Conservation (phyloP, 1,140 invertebrate species). For the Pogonus chalceus region DNA sequence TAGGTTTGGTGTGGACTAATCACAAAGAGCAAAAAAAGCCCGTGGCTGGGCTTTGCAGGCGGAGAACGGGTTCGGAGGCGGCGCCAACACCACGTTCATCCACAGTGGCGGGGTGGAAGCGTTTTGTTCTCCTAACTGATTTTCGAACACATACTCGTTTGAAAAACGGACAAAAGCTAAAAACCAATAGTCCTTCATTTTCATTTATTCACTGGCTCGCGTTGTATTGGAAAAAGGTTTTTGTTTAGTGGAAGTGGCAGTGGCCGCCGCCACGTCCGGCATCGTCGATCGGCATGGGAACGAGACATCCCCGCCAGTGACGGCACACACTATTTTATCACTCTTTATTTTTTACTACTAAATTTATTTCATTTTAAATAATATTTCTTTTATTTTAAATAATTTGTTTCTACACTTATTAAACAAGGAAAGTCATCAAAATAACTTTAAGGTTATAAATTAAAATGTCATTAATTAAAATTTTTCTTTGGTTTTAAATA, state of each 20-base stretch:
- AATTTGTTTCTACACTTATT: too few relatives aligned
- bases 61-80: conserved; percentile 9
- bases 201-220: conserved; percentile 32
- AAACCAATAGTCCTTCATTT: conserved; percentile 36
- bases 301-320: too few relatives aligned
- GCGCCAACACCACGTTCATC: conserved; percentile 4
- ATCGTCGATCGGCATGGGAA: too few relatives aligned
- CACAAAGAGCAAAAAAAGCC: conserved; percentile 34
- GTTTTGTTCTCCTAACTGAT: conserved; percentile 35
- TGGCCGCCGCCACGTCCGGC: background rate
- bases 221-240: conserved; percentile 32
- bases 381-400: too few relatives aligned
- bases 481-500: too few relatives aligned
- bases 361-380: too few relatives aligned
- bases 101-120: conserved; percentile 17
- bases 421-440: too few relatives aligned
- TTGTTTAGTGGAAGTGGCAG: conserved; percentile 24
- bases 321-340: too few relatives aligned
- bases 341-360: too few relatives aligned
- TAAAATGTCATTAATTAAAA: too few relatives aligned
- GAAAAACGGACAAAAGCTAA: conserved; percentile 34
- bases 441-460: too few relatives aligned
- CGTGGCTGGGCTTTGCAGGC: conserved; percentile 17
- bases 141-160: conserved; percentile 32
- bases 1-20: conserved; percentile 28